Evolutionary conservation across 2,797 vertebrate species (phyloP), one percentile per base, ranked within the genome.

Genomic region (Clarias fuscus): DNA sequence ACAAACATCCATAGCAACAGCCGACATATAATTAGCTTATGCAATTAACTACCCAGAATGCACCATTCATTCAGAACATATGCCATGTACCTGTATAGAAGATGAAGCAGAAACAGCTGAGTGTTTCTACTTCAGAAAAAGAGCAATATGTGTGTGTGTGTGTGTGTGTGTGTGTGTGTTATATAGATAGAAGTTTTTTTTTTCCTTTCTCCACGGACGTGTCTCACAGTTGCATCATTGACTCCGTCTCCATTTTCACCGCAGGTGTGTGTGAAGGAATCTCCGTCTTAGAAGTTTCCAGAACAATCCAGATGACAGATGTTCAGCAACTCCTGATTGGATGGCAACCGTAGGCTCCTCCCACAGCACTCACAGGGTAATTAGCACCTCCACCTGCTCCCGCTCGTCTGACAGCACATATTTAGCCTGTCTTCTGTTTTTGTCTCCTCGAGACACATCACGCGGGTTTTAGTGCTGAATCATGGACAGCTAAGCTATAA

Each of bases 181-280:
- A 33, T 78, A 78, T 20, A 78, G 53, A 78, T 58, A 78, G 18
- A 64, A 24, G 14, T 2, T 80, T n/a, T n/a, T 22, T 7, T 7
- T n/a, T 43, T 65, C 67, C 43, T 22, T 5, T 13, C 6, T 13
- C 11, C 11, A 15, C 20, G 37, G 1, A 67, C 62, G 67, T 81
- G 77, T 81, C 77, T 79, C 56, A 17, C 75, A 27, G 76, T 77
- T 85, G 84, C 84, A 85, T 85, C 73, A 86, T 11, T 58, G 33
- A 24, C 56, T 48, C 20, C 13, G 10, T 43, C 56, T 70, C 37
- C 24, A 81, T 82, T 82, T 81, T 30, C 37, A 4, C 56, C 2
- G 53, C 56, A 80, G 67, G 75, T 80, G 48, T 76, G 75, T 76
- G 37, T 61, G 40, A 27, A 85, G 76, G 79, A 81, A 65, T 65